Evolutionary conservation across 2,113 vertebrate genomes (phyloP), one percentile per base, ranked within the genome.

Genomic region (Rissa tridactyla): DNA sequence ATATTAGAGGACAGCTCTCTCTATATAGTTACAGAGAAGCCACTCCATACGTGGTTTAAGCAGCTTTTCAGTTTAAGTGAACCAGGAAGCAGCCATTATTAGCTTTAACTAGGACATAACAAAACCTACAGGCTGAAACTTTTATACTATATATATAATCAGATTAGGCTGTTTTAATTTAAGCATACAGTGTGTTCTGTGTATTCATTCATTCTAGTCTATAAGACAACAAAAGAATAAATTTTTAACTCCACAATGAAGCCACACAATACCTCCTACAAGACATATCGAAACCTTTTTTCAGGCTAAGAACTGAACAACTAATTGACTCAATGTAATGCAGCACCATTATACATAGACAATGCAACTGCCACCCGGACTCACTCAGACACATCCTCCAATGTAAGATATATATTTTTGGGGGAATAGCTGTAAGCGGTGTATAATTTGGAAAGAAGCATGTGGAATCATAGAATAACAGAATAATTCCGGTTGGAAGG

Each of bases 81-180:
- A 52, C 49, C 21, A 58, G 10, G 23, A 79, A 12, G 11, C 12
- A 52, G 34, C 65, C 27, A 46, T 17, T 44, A 30, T 40, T 40
- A 40, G 4, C 27, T 80, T 80, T 20, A 72, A 27, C 11, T 20
- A 40, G 13, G 13, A 69, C 32, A 7, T 42, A 70, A 83, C 65
- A 82, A 96, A 94, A 49, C 34, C 42, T 80, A 20, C 6, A 60
- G 76, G 23, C 38, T 96, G 78, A 96, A 90, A 96, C 13, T 91
- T 77, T 92, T 96, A 75, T 79, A 72, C 38, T 90, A 95, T 76
- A 87, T 89, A 92, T 82, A 90, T 86, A 93, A 94, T 95, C 73
- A 94, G 58, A 88, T 90, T 83, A 73, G 17, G 16, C 10, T 95
- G 20, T 62, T 96, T 72, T 79, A 92, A 60, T 90, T 89, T 95